Base-by-base conservation (phyloP, 2,113 vertebrate genomes). In the Mustelus asterias region DNA sequence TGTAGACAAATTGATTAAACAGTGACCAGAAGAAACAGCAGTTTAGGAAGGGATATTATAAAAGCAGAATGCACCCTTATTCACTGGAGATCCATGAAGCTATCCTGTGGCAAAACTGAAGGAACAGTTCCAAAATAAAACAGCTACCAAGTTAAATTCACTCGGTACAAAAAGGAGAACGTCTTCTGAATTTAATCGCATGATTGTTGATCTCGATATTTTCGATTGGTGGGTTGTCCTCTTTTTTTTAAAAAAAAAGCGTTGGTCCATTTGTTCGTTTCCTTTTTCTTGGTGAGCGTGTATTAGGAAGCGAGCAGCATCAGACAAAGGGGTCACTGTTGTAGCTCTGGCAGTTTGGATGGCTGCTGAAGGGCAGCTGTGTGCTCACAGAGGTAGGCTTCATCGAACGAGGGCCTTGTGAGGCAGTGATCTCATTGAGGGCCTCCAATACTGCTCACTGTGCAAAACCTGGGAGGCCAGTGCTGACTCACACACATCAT, bases 261-360 rank as follows among this genome's bases (percentile, higher is more conserved):
- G 41, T 95, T 48, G 94, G 44, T 33, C 41, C 26, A 48, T 54
- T 70, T 44, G 67, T 94, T 94, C 37, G 11, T 94, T 94, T 69
- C 93, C 65, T 24, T 70, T 76, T 65, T 37, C 48, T 54, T 48
- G 29, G 93, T 72, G 94, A 48, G 65, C 48, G 37, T 95, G 94
- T 54, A 54, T 33, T 2, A 33, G 63, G 92, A 94, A 69, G 9
- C 8, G 22, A 67, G 63, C 58, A 33, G 93, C 16, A 20, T 94
- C 37, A 48, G 48, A 94, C 93, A 72, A 94, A 94, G 11, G 65
- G 67, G 65, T 94, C 20, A 94, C 67, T 94, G 93, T 94, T 69
- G 37, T 94, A 44, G 22, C 93, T 94, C 60, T 67, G 37, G 67
- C 93, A 94, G 41, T 72, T 69, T 4, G 41, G 93, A 44, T 29